Conservation (phyloP, 1,140 invertebrate species). For the Hyphantria cunea region DNA sequence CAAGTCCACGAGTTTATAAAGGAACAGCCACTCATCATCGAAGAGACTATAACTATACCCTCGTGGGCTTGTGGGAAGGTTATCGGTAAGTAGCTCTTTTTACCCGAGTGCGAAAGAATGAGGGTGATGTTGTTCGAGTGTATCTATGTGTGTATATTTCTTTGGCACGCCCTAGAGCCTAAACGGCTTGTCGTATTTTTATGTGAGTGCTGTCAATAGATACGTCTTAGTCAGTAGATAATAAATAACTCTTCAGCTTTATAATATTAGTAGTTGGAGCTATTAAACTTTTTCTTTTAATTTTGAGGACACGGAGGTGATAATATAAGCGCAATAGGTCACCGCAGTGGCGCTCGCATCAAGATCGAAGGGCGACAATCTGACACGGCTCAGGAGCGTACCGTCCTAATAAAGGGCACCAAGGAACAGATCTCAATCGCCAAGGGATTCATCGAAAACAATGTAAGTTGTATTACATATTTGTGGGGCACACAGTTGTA, state of each 20-base stretch:
- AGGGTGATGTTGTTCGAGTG: no score
- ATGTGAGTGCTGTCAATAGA: no score
- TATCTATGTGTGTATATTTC: no score
- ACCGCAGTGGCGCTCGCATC: slow-evolving; percentile 84
- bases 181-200: no score
- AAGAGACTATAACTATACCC: slow-evolving; percentile 85
- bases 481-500: no score
- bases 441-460: slow-evolving; percentile 53
- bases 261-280: no score
- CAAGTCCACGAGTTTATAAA: slow-evolving; percentile 88
- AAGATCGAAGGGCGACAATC: slow-evolving; percentile 65
- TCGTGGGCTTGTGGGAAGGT: slow-evolving; percentile 85
- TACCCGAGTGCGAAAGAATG: no score
- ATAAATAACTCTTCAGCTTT: no score
- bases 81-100: slow-evolving; percentile 82
- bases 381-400: slow-evolving; percentile 45
- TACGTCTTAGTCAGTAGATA: no score
- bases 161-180: no score
- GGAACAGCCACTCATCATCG: slow-evolving; percentile 85
- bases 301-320: slow-evolving; percentile 84
- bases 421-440: slow-evolving; percentile 78
- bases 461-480: slow-evolving; percentile 48
- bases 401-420: slow-evolving; percentile 75
- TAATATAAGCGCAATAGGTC: slow-evolving; percentile 86
- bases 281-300: slow-evolving; percentile 13